Conservation (phyloP, 2,113 vertebrate genomes). For the Arizona elegans region DNA sequence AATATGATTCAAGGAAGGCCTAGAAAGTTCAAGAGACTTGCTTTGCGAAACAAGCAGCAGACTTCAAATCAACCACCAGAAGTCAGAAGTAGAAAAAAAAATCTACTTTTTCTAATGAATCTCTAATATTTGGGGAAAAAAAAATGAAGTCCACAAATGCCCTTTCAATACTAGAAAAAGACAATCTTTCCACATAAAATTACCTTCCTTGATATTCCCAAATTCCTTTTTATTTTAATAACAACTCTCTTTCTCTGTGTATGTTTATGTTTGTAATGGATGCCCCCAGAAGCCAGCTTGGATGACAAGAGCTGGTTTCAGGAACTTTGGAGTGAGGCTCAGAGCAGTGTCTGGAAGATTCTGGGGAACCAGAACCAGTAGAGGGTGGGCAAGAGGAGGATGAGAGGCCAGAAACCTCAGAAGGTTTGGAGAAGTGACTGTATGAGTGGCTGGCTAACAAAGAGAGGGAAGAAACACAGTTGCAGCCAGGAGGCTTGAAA, state of each 20-base stretch:
- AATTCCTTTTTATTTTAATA: neutral
- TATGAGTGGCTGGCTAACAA: neutral
- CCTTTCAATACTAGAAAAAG: neutral
- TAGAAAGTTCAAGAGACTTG: neutral
- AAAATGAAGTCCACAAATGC: neutral
- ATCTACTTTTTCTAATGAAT: neutral
- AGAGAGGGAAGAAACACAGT: neutral
- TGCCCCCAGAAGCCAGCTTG: too few relatives aligned
- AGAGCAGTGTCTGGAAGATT: too few relatives aligned
- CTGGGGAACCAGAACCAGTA: neutral
- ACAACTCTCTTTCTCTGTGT: neutral
- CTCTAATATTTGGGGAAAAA: neutral
- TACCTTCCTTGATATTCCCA: neutral
- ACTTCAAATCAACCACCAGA: neutral
- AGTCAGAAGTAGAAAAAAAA: neutral
- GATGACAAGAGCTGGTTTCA: too few relatives aligned
- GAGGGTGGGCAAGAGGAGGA: neutral
- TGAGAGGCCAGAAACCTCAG: neutral
- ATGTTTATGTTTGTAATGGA: neutral
- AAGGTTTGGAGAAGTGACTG: neutral
- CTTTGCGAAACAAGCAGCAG: neutral
- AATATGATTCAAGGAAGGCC: neutral
- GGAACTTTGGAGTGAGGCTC: too few relatives aligned
- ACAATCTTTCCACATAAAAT: neutral
- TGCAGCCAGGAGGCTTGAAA: neutral